Evolutionary conservation across 2,113 vertebrate genomes (phyloP).

Genomic region (Corydoras maculifer): DNA sequence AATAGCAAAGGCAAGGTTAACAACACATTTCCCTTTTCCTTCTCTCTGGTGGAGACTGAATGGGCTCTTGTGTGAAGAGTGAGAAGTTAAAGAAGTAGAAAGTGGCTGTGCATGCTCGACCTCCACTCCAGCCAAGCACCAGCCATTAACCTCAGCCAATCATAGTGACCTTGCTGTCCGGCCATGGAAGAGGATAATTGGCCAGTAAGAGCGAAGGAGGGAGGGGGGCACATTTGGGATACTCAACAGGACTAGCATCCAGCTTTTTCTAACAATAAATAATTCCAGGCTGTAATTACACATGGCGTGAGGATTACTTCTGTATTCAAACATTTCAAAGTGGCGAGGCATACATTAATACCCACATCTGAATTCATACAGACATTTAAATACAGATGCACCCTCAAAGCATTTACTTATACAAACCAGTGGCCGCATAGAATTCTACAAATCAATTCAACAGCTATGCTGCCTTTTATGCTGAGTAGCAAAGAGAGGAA

Average conservation of each 20-base stretch:
- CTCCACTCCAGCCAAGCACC: conserved; percentile 60
- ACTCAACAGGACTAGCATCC: conserved; percentile 11
- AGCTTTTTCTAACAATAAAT: conserved; percentile 29
- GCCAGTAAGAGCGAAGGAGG: conserved; percentile 50
- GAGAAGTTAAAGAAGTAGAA: conserved; percentile 62
- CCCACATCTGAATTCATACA: neutral
- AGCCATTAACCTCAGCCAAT: conserved; percentile 69
- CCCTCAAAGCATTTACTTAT: no score
- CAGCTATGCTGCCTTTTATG: neutral
- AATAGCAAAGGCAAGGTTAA: conserved; percentile 56
- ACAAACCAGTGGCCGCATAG: neutral
- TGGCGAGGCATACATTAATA: conserved; percentile 21
- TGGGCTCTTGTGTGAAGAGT: conserved; percentile 63
- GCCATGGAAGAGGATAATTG: conserved; percentile 64
- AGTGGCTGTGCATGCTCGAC: conserved; percentile 64
- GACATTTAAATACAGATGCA: neutral
- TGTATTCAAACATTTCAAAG: conserved; percentile 44
- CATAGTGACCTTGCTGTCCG: conserved; percentile 66
- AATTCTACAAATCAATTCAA: conserved; percentile 2
- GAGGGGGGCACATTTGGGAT: conserved; percentile 34
- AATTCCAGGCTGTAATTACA: conserved; percentile 39
- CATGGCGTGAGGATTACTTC: conserved; percentile 39
- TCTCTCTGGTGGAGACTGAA: conserved; percentile 47
- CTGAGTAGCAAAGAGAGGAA: no score
- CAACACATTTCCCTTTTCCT: conserved; percentile 35